Percentiles rank a stretch among this genome's conserved stretches.
Evolutionary conservation across 2,113 vertebrate genomes (phyloP).

Genomic region (Phycodurus eques): DNA sequence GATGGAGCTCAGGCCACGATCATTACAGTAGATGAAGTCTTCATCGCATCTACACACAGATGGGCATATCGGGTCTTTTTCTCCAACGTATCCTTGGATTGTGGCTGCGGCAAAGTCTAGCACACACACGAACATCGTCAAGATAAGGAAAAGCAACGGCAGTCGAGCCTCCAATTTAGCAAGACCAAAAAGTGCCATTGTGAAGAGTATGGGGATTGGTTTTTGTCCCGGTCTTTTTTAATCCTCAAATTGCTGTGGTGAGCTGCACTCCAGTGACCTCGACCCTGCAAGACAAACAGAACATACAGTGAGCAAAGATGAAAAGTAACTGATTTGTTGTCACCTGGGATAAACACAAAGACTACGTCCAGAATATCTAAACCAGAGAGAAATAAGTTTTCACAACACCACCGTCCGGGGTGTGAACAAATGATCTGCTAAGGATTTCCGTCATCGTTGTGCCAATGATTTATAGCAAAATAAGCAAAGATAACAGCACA

Average conservation of each 20-base stretch:
- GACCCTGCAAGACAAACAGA: conserved; percentile 50
- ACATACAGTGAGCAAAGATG: conserved; percentile 32
- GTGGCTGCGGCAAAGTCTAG: conserved; percentile 71
- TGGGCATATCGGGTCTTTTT: conserved; percentile 74
- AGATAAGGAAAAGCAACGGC: conserved; percentile 77
- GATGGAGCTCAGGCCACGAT: conserved; percentile 87
- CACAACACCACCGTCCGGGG: not conserved
- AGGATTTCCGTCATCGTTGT: conserved; percentile 10
- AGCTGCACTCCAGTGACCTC: conserved; percentile 56
- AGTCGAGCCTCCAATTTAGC: conserved; percentile 78
- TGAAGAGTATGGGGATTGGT: conserved; percentile 32
- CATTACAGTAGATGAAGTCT: conserved; percentile 93
- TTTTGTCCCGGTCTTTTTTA: conserved; percentile 35
- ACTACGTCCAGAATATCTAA: not conserved
- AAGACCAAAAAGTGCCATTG: conserved; percentile 72
- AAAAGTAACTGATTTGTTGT: conserved; percentile 11
- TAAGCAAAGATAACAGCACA: conserved; percentile 11
- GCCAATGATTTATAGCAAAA: conserved; percentile 19
- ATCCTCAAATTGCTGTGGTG: conserved; percentile 40
- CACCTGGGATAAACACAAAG: not conserved
- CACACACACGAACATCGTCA: conserved; percentile 76
- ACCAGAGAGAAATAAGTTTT: not conserved
- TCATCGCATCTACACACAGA: conserved; percentile 88
- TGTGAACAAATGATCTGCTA: not conserved
- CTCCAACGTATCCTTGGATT: conserved; percentile 62